Percentiles rank a stretch among this genome's conserved stretches.
Conservation (phyloP, 2,113 vertebrate species). For the Pavo muticus region DNA sequence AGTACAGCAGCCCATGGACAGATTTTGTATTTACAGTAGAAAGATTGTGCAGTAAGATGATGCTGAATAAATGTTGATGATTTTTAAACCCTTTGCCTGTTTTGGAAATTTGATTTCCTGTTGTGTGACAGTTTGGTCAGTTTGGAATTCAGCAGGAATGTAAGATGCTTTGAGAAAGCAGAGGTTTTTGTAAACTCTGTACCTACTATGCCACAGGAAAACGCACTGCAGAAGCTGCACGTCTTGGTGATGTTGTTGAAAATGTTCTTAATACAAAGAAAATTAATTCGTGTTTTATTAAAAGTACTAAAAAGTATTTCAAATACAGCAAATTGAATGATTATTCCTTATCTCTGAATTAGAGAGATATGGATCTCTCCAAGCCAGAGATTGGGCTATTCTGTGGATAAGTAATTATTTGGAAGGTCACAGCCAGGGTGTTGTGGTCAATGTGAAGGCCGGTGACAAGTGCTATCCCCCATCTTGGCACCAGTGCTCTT, state of each 20-base stretch:
- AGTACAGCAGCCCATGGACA: background rate
- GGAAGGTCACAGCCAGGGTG: too few species aligned
- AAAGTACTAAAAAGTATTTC: background rate
- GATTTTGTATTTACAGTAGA: background rate
- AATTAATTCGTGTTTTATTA: background rate
- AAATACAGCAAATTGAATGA: background rate
- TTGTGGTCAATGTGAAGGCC: too few species aligned
- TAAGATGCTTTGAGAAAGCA: background rate
- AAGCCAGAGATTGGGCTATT: too few species aligned
- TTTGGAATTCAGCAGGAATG: background rate
- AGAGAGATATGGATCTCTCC: too few species aligned
- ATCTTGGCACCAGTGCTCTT: too few species aligned
- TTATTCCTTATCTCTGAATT: background rate
- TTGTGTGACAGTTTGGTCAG: background rate
- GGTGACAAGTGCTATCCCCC: too few species aligned
- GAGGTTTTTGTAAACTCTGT: background rate
- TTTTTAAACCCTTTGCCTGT: background rate
- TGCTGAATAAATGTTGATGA: background rate
- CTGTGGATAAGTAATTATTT: too few species aligned
- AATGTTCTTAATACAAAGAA: background rate
- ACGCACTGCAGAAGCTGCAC: background rate
- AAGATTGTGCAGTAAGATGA: background rate
- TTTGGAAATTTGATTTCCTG: background rate
- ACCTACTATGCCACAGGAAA: background rate
- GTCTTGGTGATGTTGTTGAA: background rate